These are phyloP conservation scores for Macrotis lagotis DNA, from an alignment of 2,113 vertebrate genomes.

Conservation along the genomic window DNA sequence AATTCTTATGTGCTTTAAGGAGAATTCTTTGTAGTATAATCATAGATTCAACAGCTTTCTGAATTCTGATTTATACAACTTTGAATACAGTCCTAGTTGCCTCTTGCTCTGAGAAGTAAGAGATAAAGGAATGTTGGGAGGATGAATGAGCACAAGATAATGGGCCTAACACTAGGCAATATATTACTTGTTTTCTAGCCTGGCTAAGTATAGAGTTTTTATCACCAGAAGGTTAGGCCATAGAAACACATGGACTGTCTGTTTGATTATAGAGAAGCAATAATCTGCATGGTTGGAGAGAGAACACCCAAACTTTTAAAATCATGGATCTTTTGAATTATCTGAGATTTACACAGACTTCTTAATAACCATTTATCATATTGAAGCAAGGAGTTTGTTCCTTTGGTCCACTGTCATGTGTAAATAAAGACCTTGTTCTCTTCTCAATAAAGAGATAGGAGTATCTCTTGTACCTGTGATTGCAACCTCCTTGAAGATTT, in stretches of 20 bases:
- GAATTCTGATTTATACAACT: neutral
- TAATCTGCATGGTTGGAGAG: neutral
- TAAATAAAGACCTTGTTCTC: neutral
- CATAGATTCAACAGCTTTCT: neutral
- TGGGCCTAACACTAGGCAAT: neutral
- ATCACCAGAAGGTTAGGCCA: neutral
- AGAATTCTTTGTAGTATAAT: neutral
- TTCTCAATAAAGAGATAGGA: neutral
- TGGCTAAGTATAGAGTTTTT: neutral
- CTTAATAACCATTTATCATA: neutral
- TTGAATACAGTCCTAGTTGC: neutral
- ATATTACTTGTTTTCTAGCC: neutral
- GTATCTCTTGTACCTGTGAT: neutral
- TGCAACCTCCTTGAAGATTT: neutral
- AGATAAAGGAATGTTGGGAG: neutral
- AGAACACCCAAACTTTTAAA: neutral
- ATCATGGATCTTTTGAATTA: neutral
- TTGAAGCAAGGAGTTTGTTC: neutral
- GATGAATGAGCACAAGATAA: neutral
- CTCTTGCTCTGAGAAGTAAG: neutral
- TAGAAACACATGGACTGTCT: neutral
- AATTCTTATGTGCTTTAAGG: neutral
- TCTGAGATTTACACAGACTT: neutral
- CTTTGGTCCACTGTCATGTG: neutral
- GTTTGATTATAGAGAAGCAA: neutral